Evolutionary conservation across 2,888 invertebrate genomes (phyloP), one percentile per base, ranked within the genome.

Genomic region (Spodoptera exigua): DNA sequence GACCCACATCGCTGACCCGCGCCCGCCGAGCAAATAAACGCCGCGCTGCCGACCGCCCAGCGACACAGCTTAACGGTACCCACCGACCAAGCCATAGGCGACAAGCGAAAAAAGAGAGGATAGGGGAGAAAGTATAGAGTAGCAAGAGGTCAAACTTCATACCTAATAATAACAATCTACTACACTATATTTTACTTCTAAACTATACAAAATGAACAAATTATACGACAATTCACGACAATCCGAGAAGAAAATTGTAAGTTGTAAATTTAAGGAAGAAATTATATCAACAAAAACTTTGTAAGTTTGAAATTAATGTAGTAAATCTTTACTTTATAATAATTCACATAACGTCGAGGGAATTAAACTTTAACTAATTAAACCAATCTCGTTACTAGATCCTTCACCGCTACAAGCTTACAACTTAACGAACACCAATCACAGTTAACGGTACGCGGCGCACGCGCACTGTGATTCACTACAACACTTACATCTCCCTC

Each of bases 361-460:
- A 16, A 49, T 45, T 11, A 3, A 37, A 27, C n/a, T 9, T 9
- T 9, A 27, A 32, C 21, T n/a, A 51, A 58, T 44, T 43, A 45
- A 40, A n/a, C 27, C 27, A 27, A 27, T 9, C 27, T 17, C n/a
- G 17, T 37, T 21, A 61, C 7, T 44, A 18, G 18, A 1, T 4
- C 27, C 16, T n/a, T 36, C 43, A 46, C 21, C 67, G 70, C 72
- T 49, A 7, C 11, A 43, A 60, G 63, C 58, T 71, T 74, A 69
- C 59, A 53, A 76, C 63, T 75, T 68, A 54, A 64, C 73, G 81
- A 70, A 55, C 61, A 51, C 73, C 78, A 78, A 73, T 70, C 70
- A 71, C 75, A 70, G 80, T 72, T 87, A 88, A 88, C 89, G 87
- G 88, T 88, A 76, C 82, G 78, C 76, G 71, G 84, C 87, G 84